Evolutionary conservation across 2,797 vertebrate genomes (phyloP).

Genomic region (Anguilla anguilla): DNA sequence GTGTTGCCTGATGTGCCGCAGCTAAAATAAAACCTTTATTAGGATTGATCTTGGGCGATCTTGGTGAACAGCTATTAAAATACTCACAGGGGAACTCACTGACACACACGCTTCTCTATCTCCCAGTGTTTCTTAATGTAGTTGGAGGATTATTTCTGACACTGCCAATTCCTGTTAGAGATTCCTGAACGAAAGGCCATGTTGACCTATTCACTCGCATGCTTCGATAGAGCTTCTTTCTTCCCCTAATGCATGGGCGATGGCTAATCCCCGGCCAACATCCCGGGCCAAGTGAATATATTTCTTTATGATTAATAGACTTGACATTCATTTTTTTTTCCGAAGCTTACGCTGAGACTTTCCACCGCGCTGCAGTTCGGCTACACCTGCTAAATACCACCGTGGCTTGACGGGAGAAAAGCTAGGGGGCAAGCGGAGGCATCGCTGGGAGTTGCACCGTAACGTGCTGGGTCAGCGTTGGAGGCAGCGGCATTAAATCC

Average conservation of each 20-base stretch:
- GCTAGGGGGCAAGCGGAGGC: constrained; percentile 63
- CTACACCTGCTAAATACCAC: constrained; percentile 73
- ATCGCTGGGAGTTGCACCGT: constrained; percentile 51
- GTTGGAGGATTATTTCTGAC: constrained; percentile 56
- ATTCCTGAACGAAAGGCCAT: constrained; percentile 63
- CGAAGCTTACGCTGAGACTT: constrained; percentile 66
- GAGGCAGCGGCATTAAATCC: constrained; percentile 31
- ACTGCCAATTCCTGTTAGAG: constrained; percentile 58
- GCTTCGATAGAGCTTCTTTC: constrained; percentile 63
- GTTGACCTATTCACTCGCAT: constrained; percentile 64
- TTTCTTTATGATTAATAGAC: constrained; percentile 74
- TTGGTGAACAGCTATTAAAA: constrained; percentile 34
- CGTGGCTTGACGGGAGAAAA: constrained; percentile 72
- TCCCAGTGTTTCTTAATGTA: constrained; percentile 44
- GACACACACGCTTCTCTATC: constrained; percentile 38
- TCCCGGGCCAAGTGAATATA: constrained; percentile 61
- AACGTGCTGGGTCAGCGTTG: constrained; percentile 36
- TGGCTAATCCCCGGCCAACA: constrained; percentile 67
- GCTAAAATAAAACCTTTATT: neutral
- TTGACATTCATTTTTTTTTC: constrained; percentile 69
- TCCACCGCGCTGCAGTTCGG: constrained; percentile 50
- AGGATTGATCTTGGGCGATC: constrained; percentile 17
- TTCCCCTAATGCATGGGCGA: constrained; percentile 50
- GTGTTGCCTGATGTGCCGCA: neutral
- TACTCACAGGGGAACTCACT: constrained; percentile 37